These are phyloP conservation scores for Hemiscyllium ocellatum DNA, from an alignment of 2,113 vertebrate species.

Conservation along the genomic window DNA sequence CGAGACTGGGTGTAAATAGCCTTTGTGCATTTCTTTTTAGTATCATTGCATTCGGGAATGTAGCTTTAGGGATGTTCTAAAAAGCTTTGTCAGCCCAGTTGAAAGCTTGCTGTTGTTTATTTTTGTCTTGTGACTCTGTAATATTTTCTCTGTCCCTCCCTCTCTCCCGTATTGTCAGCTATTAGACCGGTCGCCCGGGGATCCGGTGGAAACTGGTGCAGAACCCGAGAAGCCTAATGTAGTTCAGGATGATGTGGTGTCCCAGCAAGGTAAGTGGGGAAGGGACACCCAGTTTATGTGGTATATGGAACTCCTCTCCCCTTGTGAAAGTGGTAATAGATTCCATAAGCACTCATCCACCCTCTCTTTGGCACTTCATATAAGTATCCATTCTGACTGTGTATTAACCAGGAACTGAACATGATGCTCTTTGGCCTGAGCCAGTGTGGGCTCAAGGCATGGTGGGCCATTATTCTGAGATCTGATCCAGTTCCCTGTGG, in stretches of 20 bases:
- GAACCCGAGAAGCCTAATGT: not conserved
- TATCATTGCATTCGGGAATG: not conserved
- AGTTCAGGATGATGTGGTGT: not conserved
- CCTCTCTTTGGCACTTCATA: not conserved
- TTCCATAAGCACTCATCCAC: too few relatives aligned
- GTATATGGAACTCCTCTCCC: not conserved
- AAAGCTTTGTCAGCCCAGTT: not conserved
- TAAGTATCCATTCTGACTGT: not conserved
- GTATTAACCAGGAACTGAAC: not conserved
- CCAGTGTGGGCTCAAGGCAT: too few relatives aligned
- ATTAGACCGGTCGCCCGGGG: not conserved
- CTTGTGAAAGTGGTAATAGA: not conserved
- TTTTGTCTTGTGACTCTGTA: not conserved
- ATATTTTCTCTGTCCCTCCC: not conserved
- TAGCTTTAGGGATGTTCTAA: not conserved
- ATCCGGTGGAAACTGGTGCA: not conserved
- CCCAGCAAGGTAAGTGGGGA: not conserved
- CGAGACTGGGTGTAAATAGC: not conserved
- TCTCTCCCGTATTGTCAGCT: not conserved
- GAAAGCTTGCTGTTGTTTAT: too few relatives aligned
- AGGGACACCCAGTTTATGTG: not conserved
- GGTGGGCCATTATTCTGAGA: too few relatives aligned
- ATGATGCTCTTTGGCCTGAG: too few relatives aligned
- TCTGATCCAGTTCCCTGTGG: too few relatives aligned
- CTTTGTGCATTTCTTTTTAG: not conserved